phyloP scores from a whole-genome alignment of 2,113 vertebrate species.

The Phalacrocorax aristotelis region DNA sequence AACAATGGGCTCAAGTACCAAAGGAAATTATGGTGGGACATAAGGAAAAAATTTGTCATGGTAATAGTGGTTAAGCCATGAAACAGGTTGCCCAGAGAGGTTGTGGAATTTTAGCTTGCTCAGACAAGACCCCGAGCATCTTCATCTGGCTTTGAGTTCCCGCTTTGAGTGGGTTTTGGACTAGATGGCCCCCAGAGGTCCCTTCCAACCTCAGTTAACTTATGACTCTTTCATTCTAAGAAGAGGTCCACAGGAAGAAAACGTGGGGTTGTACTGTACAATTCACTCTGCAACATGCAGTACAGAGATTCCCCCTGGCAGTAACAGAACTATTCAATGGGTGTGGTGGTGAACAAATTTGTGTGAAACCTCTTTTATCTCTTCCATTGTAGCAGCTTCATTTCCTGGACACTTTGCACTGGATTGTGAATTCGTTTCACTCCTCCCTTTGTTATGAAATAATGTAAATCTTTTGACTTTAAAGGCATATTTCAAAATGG shows the following conservation, averaged over 20 bases:
- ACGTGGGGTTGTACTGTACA: not conserved
- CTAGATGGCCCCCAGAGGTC: not conserved
- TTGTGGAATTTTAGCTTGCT: not conserved
- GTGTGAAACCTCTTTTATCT: slow-evolving; percentile 49
- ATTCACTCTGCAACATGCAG: not conserved
- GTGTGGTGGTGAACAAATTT: slow-evolving; percentile 26
- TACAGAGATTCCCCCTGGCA: slow-evolving; percentile 38
- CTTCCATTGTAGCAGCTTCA: slow-evolving; percentile 47
- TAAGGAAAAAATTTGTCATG: not conserved
- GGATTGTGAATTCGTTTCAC: slow-evolving; percentile 14
- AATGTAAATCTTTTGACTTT: not conserved
- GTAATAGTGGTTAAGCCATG: not conserved
- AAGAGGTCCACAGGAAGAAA: slow-evolving; percentile 8
- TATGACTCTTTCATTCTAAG: not conserved
- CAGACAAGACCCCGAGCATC: not conserved
- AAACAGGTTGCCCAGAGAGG: not conserved
- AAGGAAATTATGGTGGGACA: not conserved
- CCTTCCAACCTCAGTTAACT: slow-evolving; percentile 27
- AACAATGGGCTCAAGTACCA: not conserved
- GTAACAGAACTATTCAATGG: slow-evolving; percentile 21
- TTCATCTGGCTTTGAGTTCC: not conserved
- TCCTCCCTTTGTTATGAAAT: slow-evolving; percentile 38
- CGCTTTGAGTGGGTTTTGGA: not conserved
- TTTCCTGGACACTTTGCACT: slow-evolving; percentile 42
- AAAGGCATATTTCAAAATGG: not conserved